Evolutionary conservation across 2,113 vertebrate species (phyloP), one percentile per base, ranked within the genome.

Genomic region (Myrmophylax atrothorax): DNA sequence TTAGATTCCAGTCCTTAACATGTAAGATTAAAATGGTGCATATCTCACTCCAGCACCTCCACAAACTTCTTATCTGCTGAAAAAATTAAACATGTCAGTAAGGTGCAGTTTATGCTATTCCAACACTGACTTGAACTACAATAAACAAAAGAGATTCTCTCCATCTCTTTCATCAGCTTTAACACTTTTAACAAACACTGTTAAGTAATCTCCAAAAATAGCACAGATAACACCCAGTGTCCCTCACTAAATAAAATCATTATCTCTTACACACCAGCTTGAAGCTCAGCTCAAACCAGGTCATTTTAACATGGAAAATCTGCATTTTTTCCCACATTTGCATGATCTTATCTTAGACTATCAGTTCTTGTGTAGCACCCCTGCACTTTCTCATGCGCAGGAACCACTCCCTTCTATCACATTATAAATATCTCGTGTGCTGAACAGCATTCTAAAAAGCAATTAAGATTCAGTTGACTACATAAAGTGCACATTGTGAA

Each of bases 11-110:
- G 18, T 52, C 90, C 67, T 77, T 80, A 56, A 37, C 42, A 70
- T 1, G 1, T 46, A 63, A 73, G 53, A 91, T 84, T 49, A 89
- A 79, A 95, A 96, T 67, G 26, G 19, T 88, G 31, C 42, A 14
- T 37, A 59, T 64, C 63, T 86, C 76, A 88, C 28, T 59, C 37
- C 7, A 35, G 59, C 67, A 93, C 60, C 76, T 77, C 75, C 88
- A 92, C 52, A 94, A 90, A 73, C 40, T 40, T 67, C 28, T 66
- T 83, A 94, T 75, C 83, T 90, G 40, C 68, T 92, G 29, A 55
- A 86, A 74, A 69, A 96, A 90, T 50, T 77, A 66, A 23, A 59
- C 53, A 63, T 25, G 42, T 63, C 67, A 90, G 18, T 49, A 70
- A 63, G 19, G 68, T 24, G 33, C 63, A 84, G 47, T 62, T 77